Evolutionary conservation across 2,797 vertebrate genomes (phyloP).

Genomic region (Philypnodon macrostomus): DNA sequence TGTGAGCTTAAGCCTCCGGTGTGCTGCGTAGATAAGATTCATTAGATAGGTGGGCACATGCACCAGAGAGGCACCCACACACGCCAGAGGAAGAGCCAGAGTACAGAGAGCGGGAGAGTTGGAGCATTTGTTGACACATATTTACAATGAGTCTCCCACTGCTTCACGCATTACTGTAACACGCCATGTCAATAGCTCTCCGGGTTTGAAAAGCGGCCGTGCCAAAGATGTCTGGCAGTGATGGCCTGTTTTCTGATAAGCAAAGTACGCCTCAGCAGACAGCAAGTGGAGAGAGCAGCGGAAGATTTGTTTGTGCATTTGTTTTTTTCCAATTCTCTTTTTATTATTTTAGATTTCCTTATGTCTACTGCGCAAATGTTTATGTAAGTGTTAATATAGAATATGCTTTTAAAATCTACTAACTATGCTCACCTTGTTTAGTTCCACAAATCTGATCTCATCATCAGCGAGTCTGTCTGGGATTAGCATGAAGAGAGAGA

Average conservation of each 20-base stretch:
- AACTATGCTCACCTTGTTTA: too few relatives aligned
- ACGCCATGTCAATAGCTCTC: conserved; percentile 71
- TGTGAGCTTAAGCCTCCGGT: conserved; percentile 72
- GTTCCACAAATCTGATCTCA: too few relatives aligned
- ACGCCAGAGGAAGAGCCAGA: conserved; percentile 7
- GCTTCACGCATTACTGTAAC: conserved; percentile 73
- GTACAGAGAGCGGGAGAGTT: conserved; percentile 42
- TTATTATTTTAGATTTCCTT: too few relatives aligned
- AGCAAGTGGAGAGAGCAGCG: conserved; percentile 34
- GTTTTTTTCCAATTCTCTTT: too few relatives aligned
- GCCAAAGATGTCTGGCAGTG: conserved; percentile 73
- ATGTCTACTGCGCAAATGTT: too few relatives aligned
- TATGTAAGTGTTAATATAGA: too few relatives aligned
- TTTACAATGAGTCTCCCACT: conserved; percentile 74
- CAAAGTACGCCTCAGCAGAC: conserved; percentile 63
- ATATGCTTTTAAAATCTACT: too few relatives aligned
- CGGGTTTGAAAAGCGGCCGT: conserved; percentile 64
- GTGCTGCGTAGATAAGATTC: conserved; percentile 75
- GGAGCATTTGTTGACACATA: conserved; percentile 75
- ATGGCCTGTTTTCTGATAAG: conserved; percentile 73
- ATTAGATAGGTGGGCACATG: conserved; percentile 75
- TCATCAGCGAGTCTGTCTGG: too few relatives aligned
- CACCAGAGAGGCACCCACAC: conserved; percentile 53
- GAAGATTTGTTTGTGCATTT: too few relatives aligned
- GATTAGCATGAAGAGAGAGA: too few relatives aligned